Conservation (phyloP, 2,888 invertebrate genomes). For the Tineola bisselliella region DNA sequence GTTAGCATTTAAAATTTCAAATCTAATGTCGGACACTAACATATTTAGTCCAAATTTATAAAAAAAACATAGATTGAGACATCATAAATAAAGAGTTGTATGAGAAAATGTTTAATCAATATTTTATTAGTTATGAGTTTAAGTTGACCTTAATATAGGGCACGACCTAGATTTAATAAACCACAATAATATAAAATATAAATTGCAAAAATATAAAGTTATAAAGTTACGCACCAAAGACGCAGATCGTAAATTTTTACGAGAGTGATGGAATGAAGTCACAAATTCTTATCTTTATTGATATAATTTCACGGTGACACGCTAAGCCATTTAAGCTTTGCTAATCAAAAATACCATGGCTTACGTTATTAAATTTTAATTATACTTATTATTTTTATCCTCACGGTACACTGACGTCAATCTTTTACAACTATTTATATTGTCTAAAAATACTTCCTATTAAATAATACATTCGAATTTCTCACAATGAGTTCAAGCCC, state of each 20-base stretch:
- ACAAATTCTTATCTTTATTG: constrained; percentile 45
- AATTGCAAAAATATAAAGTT: constrained; percentile 6
- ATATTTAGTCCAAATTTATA: too few relatives aligned
- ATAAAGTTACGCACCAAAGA: not conserved
- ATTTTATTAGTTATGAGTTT: too few relatives aligned
- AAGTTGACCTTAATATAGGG: too few relatives aligned
- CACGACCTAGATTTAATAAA: not conserved
- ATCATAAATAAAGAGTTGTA: too few relatives aligned
- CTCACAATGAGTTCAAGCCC: constrained; percentile 19
- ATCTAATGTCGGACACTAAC: too few relatives aligned
- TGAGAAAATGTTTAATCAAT: too few relatives aligned
- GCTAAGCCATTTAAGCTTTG: not conserved
- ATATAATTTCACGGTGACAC: constrained; percentile 41
- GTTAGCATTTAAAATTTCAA: not conserved
- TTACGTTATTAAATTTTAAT: not conserved
- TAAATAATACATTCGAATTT: constrained; percentile 18
- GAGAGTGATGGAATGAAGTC: constrained; percentile 35
- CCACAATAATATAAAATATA: not conserved
- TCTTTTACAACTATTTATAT: too few relatives aligned
- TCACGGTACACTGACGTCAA: too few relatives aligned
- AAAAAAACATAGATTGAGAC: too few relatives aligned
- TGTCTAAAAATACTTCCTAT: not conserved
- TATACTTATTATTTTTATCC: too few relatives aligned
- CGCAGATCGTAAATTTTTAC: constrained; percentile 39
- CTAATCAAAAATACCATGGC: not conserved